phyloP scores from a whole-genome alignment of 2,113 vertebrate species.

The Haemorhous mexicanus region DNA sequence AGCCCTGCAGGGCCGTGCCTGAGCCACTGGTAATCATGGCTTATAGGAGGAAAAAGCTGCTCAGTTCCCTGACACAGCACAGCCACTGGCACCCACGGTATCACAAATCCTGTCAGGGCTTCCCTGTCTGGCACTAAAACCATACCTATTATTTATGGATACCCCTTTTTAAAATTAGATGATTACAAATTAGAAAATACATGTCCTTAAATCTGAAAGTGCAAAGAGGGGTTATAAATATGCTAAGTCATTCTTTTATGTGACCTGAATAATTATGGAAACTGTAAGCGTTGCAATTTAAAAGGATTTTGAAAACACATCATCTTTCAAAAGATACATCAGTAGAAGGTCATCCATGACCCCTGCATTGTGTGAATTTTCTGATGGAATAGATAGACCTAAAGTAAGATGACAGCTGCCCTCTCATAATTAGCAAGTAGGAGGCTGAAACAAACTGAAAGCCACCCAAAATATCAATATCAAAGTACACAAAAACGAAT shows the following conservation, averaged over 20 bases:
- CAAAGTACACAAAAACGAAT: neutral
- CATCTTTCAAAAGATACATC: conserved; percentile 36
- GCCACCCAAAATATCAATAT: conserved; percentile 17
- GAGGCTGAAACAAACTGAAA: conserved; percentile 27
- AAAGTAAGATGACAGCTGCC: conserved; percentile 23
- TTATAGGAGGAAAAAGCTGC: neutral
- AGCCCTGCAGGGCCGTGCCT: rapidly evolving
- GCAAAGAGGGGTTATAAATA: conserved; percentile 58
- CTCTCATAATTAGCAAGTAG: conserved; percentile 13
- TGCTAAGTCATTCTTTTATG: conserved; percentile 60
- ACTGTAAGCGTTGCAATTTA: conserved; percentile 10
- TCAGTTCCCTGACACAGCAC: neutral
- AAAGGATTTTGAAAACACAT: conserved; percentile 55
- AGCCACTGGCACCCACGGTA: neutral
- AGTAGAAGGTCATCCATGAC: conserved; percentile 45
- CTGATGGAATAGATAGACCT: neutral
- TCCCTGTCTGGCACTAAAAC: conserved; percentile 11
- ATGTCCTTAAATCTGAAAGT: conserved; percentile 35
- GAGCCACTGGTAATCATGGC: neutral
- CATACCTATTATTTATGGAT: conserved; percentile 44
- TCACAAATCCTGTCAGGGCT: neutral
- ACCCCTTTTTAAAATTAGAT: conserved; percentile 41
- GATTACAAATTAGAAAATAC: conserved; percentile 50
- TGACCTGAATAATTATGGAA: conserved; percentile 60
- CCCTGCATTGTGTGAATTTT: neutral